phyloP scores from a whole-genome alignment of 2,888 invertebrate genomes.

The Calliopum simillimum region DNA sequence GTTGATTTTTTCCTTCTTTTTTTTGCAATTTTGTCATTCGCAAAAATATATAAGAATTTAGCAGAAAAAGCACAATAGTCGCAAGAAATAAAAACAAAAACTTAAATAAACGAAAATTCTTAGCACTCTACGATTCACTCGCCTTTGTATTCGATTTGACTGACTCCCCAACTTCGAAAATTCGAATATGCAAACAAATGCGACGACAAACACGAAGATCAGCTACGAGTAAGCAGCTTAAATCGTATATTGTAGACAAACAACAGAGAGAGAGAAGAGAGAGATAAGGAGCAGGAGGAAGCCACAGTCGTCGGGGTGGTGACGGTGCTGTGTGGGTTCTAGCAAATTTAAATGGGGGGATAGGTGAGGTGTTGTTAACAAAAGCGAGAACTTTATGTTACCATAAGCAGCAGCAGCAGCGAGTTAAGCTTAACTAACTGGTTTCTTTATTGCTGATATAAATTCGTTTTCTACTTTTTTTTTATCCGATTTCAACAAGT shows the following conservation, averaged over 20 bases:
- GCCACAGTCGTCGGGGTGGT: background rate
- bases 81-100: background rate
- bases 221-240: background rate
- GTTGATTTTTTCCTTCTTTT: background rate
- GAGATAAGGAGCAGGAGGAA: background rate
- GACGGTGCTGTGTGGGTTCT: background rate
- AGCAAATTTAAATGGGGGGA: no score
- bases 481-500: background rate
- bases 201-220: background rate
- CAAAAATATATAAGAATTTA: no score
- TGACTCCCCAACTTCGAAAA: conserved; percentile 3
- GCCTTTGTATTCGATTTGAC: no score
- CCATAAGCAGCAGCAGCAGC: background rate
- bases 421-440: conserved; percentile 9
- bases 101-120: background rate
- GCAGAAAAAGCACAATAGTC: background rate
- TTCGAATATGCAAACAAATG: conserved; percentile 21
- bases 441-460: background rate
- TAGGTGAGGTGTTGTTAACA: background rate
- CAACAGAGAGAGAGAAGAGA: background rate
- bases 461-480: background rate
- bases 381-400: background rate
- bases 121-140: no score
- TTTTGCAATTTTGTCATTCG: background rate
- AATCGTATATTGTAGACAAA: background rate